phyloP scores from a whole-genome alignment of 1,140 invertebrate species.

The Trypoxylus dichotomus region DNA sequence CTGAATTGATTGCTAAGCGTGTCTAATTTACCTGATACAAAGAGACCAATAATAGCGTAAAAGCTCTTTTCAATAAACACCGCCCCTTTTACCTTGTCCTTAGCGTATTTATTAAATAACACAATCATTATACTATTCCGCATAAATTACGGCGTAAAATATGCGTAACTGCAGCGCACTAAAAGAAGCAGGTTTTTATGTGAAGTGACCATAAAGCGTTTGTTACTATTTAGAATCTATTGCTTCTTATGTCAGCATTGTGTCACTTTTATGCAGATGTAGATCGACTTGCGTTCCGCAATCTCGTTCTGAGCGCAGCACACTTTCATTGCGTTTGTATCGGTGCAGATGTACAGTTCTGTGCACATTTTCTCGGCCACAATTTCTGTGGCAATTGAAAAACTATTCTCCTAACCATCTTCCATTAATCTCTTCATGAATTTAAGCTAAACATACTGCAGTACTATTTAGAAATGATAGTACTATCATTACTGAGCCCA shows the following conservation, averaged over 20 bases:
- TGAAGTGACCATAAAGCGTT: neutral
- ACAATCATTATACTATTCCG: neutral
- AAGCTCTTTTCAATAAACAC: neutral
- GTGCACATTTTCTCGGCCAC: no score
- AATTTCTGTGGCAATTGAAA: no score
- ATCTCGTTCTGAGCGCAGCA: neutral
- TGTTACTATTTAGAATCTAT: neutral
- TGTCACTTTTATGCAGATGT: neutral
- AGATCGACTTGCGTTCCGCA: neutral
- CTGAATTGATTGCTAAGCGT: no score
- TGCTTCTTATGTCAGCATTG: neutral
- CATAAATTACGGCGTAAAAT: neutral
- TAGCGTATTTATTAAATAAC: neutral
- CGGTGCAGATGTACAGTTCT: no score
- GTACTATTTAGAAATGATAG: no score
- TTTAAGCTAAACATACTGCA: no score
- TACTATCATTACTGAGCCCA: no score
- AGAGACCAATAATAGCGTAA: no score
- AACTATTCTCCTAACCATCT: no score
- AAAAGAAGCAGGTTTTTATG: neutral
- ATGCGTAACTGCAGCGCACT: neutral
- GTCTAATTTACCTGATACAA: no score
- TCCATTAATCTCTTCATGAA: no score
- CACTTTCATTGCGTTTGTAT: neutral
- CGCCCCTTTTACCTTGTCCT: neutral